A percentile compares a stretch with the other conserved stretches of the same genome.
These are phyloP conservation scores for Tachypleus tridentatus DNA, from an alignment of 1,140 invertebrate genomes.

Conservation along the genomic window DNA sequence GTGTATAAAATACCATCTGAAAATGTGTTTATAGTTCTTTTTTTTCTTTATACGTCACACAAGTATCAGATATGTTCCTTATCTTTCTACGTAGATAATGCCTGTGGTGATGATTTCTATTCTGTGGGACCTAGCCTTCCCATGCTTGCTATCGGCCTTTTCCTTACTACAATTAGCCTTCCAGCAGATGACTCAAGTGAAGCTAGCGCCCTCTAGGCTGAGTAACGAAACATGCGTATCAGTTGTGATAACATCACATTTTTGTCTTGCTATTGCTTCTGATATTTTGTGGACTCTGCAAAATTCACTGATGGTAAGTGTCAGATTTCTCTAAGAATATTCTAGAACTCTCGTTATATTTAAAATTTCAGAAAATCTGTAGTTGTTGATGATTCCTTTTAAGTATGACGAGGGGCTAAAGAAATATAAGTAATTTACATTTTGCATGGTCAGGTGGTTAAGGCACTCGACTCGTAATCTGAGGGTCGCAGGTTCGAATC, in stretches of 20 bases:
- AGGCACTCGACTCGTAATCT: too few relatives aligned
- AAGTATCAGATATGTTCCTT: neutral
- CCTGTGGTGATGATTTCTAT: conserved; percentile 42
- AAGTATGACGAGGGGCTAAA: too few relatives aligned
- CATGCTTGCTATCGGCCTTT: conserved; percentile 47
- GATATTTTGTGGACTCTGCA: conserved; percentile 42
- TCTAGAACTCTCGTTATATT: neutral
- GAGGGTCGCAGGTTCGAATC: too few relatives aligned
- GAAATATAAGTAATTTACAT: too few relatives aligned
- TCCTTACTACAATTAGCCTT: conserved; percentile 47
- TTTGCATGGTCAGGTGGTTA: too few relatives aligned
- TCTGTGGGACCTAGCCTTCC: conserved; percentile 48
- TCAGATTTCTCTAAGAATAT: neutral
- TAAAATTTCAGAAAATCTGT: neutral
- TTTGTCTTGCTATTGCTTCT: conserved; percentile 41
- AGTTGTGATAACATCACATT: conserved; percentile 45
- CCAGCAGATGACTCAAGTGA: conserved; percentile 45
- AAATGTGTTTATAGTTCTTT: neutral
- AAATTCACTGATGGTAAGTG: conserved; percentile 35
- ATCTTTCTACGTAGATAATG: conserved; percentile 36
- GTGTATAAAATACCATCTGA: neutral
- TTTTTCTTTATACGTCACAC: too few relatives aligned
- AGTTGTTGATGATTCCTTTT: neutral
- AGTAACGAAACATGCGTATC: conserved; percentile 43
- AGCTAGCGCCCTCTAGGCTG: conserved; percentile 40